These are phyloP conservation scores for Ibycter americanus DNA, from an alignment of 2,797 vertebrate genomes.

Conservation along the genomic window DNA sequence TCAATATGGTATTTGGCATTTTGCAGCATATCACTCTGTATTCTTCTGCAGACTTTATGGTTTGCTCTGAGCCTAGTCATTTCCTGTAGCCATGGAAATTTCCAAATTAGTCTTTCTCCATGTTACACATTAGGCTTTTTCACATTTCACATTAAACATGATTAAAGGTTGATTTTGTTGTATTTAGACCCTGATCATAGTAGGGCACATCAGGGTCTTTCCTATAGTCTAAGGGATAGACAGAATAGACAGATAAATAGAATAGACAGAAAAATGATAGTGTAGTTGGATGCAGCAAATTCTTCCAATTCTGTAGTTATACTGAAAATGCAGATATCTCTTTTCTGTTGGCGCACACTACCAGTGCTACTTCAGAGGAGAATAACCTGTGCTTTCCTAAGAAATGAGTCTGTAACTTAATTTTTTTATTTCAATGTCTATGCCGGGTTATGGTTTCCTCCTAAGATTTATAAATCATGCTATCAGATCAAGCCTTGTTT, in stretches of 20 bases:
- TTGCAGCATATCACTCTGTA: neutral
- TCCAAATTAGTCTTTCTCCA: conserved; percentile 6
- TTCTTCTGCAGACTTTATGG: conserved; percentile 11
- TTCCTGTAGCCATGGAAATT: conserved; percentile 25
- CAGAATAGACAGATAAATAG: neutral
- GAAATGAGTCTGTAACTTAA: neutral
- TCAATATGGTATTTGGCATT: conserved; percentile 3
- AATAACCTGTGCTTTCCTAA: neutral
- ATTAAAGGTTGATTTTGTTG: neutral
- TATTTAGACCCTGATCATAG: neutral
- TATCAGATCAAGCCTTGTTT: neutral
- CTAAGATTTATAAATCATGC: neutral
- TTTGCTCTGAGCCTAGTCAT: neutral
- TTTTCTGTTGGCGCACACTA: neutral
- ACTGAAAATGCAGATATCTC: neutral
- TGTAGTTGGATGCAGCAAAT: neutral
- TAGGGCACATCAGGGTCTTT: neutral
- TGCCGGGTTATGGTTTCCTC: neutral
- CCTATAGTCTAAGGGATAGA: neutral
- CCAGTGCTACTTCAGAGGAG: neutral
- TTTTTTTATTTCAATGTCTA: neutral
- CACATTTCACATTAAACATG: neutral
- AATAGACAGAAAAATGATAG: neutral
- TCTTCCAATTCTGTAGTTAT: neutral
- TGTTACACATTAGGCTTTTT: neutral